A percentile compares a stretch with the other conserved stretches of the same genome.
phyloP scores from a whole-genome alignment of 2,797 vertebrate species.

The Pristis pectinata region DNA sequence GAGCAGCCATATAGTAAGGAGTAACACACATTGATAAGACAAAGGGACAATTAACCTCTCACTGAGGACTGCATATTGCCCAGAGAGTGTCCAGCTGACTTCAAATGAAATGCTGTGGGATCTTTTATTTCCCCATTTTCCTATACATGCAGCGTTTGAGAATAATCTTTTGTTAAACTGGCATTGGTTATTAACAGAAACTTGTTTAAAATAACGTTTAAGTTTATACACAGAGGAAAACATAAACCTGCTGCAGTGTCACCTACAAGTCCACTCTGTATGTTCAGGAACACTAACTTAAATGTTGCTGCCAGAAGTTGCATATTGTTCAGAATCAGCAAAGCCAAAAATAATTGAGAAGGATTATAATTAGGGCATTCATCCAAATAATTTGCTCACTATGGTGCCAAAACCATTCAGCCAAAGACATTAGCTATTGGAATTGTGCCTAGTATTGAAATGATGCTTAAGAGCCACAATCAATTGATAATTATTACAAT shows the following conservation, averaged over 20 bases:
- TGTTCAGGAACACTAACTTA: background rate
- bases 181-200: background rate
- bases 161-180: background rate
- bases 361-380: constrained; percentile 14
- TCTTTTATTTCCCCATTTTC: background rate
- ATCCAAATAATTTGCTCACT: background rate
- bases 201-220: background rate
- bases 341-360: constrained; percentile 1
- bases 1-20: background rate
- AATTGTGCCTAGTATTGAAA: background rate
- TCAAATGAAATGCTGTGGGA: background rate
- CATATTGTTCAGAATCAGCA: background rate
- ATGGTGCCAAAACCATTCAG: background rate
- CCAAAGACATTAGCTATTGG: background rate
- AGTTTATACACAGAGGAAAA: background rate
- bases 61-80: background rate
- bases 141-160: background rate
- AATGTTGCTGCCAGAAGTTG: background rate
- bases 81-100: background rate
- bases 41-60: background rate
- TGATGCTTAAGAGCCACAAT: background rate
- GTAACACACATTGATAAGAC: background rate
- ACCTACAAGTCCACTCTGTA: background rate
- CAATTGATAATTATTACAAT: background rate
- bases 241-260: background rate